Evolutionary conservation across 1,140 invertebrate species (phyloP).

Genomic region (Nephila pilipes): DNA sequence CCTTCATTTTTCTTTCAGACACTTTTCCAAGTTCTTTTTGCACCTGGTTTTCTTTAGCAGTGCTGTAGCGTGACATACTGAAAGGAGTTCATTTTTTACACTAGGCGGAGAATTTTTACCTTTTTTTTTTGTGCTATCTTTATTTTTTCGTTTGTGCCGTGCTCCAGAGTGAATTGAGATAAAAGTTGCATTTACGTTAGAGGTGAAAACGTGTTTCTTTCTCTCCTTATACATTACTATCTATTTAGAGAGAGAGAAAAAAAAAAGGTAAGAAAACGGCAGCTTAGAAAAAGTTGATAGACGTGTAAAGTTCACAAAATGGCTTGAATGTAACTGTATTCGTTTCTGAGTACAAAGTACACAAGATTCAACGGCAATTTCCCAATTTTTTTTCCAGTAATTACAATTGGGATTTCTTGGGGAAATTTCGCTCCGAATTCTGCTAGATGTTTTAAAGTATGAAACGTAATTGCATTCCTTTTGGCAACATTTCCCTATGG

Average conservation of each 20-base stretch:
- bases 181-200: constrained; percentile 29
- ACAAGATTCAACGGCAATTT: neutral
- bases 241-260: neutral
- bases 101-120: neutral
- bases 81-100: constrained; percentile 34
- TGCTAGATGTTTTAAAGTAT: neutral
- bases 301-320: constrained; percentile 8
- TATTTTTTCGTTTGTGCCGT: neutral
- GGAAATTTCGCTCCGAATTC: neutral
- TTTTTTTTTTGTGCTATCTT: neutral
- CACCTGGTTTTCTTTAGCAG: constrained; percentile 11
- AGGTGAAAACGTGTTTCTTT: constrained; percentile 1
- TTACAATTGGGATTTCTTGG: constrained; percentile 21
- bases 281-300: neutral
- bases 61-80: constrained; percentile 24
- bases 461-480: neutral
- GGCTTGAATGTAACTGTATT: neutral
- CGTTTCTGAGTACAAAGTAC: neutral
- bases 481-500: neutral
- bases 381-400: neutral
- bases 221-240: constrained; percentile 1
- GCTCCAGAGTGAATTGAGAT: neutral
- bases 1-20: neutral
- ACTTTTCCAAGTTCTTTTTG: constrained; percentile 39
- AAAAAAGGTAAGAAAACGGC: too few relatives aligned